Evolutionary conservation across 37 sponge, comb jelly and placozoan genomes (phyloP).

Genomic region (Geodia barretti): DNA sequence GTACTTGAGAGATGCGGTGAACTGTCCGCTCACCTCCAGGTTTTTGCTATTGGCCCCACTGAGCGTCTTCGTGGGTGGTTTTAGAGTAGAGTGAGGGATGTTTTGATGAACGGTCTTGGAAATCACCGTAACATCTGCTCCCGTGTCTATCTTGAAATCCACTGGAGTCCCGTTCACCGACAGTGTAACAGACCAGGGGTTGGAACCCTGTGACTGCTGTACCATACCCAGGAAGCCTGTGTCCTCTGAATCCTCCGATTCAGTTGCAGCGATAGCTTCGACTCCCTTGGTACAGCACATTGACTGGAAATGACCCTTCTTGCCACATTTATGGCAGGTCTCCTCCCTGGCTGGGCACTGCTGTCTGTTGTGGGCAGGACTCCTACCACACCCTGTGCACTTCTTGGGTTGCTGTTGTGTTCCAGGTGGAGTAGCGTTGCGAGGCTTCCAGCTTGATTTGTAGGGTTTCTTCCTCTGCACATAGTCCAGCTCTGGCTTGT

Average conservation of each 20-base stretch:
- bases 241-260: not conserved
- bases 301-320: conserved; percentile 8
- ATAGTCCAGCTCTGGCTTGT: not conserved
- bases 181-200: not conserved
- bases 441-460: not conserved
- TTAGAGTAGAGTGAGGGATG: not conserved
- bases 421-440: no score
- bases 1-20: not conserved
- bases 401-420: no score
- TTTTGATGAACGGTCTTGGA: not conserved
- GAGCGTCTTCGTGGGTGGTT: not conserved
- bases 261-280: not conserved
- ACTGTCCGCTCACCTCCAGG: no score
- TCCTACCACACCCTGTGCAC: no score
- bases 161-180: not conserved
- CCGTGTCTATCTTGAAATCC: not conserved
- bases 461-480: not conserved
- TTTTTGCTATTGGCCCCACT: not conserved
- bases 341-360: conserved; percentile 18
- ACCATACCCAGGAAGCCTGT: not conserved
- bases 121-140: not conserved
- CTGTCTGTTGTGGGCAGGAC: no score
- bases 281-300: conserved; percentile 9
- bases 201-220: not conserved
- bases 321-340: conserved; percentile 19